These are phyloP conservation scores for Agriopis marginaria DNA, from an alignment of 2,888 invertebrate genomes.

Conservation along the genomic window DNA sequence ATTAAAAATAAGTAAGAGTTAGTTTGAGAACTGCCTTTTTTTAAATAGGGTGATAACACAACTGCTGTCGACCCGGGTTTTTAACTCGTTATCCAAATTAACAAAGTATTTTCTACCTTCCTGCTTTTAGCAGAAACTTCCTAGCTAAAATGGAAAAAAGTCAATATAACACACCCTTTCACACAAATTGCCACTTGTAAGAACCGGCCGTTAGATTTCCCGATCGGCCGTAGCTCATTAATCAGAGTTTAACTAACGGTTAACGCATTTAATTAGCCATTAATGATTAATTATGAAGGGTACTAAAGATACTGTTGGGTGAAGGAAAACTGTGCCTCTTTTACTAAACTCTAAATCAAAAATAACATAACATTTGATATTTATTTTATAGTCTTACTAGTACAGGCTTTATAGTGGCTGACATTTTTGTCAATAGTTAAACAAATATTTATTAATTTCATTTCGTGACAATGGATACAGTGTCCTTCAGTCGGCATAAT, in stretches of 20 bases:
- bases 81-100: slow-evolving; percentile 3
- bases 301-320: slow-evolving; percentile 1
- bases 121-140: slow-evolving; percentile 8
- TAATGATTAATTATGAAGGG: background rate
- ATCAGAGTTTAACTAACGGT: slow-evolving; percentile 14
- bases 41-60: too few relatives aligned
- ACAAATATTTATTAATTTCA: too few relatives aligned
- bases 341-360: too few relatives aligned
- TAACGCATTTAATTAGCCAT: slow-evolving; percentile 15
- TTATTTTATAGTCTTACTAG: too few relatives aligned
- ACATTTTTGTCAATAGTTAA: too few relatives aligned
- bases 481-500: too few relatives aligned
- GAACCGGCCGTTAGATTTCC: slow-evolving; percentile 32
- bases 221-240: slow-evolving; percentile 17
- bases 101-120: background rate
- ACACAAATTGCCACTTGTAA: slow-evolving; percentile 27
- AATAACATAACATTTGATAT: too few relatives aligned
- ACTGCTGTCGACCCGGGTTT: too few relatives aligned
- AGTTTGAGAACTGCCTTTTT: too few relatives aligned
- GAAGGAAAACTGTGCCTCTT: background rate
- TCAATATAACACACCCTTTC: slow-evolving; percentile 26
- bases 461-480: too few relatives aligned
- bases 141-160: slow-evolving; percentile 15
- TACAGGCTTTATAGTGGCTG: too few relatives aligned
- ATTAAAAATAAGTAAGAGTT: background rate